These are phyloP conservation scores for Exephanes ischioxanthus DNA, from an alignment of 2,888 invertebrate species.

Conservation along the genomic window DNA sequence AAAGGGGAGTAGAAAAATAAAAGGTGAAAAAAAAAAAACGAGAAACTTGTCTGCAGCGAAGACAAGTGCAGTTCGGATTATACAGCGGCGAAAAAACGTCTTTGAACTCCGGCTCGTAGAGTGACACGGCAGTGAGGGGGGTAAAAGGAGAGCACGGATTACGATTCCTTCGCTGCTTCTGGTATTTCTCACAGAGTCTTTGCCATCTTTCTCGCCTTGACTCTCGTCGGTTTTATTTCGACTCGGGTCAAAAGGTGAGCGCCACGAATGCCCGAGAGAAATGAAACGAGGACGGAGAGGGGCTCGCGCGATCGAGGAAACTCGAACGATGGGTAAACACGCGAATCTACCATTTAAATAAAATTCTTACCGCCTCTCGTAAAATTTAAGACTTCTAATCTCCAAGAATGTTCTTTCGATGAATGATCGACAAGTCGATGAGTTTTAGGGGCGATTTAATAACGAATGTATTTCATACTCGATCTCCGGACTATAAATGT, in stretches of 20 bases:
- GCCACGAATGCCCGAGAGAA: conserved; percentile 48
- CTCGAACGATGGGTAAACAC: conserved; percentile 58
- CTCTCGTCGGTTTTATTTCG: conserved; percentile 52
- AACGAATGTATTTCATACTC: background rate
- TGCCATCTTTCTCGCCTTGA: conserved; percentile 26
- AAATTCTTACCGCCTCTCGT: conserved; percentile 10
- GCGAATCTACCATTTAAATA: conserved; percentile 55
- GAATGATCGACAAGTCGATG: background rate
- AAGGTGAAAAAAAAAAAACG: conserved; percentile 39
- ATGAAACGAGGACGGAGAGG: conserved; percentile 43
- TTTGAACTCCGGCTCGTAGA: conserved; percentile 33
- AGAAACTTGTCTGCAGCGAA: conserved; percentile 56
- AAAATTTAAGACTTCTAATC: background rate
- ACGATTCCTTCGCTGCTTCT: conserved; percentile 42
- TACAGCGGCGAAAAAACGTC: conserved; percentile 47
- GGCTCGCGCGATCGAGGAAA: conserved; percentile 38
- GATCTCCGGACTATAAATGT: background rate
- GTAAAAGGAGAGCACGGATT: conserved; percentile 20
- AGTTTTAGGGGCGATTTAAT: background rate
- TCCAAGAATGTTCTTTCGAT: conserved; percentile 1
- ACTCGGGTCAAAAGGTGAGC: conserved; percentile 72
- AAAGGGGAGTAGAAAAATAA: conserved; percentile 32
- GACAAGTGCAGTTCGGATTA: conserved; percentile 33
- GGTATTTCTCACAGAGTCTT: conserved; percentile 23
- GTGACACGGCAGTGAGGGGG: background rate